phyloP scores from a whole-genome alignment of 2,888 invertebrate species.

The Melinopterus prodromus region DNA sequence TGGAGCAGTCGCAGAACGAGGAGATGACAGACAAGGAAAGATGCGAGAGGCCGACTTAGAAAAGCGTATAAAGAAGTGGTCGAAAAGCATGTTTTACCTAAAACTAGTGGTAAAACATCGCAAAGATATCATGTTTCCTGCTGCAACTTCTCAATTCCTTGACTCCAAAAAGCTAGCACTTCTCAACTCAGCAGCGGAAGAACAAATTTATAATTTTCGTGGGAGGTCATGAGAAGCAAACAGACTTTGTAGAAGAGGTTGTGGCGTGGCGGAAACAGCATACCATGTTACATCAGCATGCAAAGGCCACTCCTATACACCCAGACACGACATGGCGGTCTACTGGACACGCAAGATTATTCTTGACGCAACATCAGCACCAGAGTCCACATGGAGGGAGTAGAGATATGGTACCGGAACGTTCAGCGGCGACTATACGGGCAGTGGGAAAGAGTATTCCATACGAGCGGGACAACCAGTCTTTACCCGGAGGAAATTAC shows the following conservation, averaged over 20 bases:
- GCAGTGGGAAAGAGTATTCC: background rate
- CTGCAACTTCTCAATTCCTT: conserved; percentile 28
- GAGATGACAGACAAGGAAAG: too few species aligned
- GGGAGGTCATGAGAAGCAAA: background rate
- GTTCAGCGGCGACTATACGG: conserved; percentile 14
- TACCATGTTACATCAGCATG: conserved; percentile 44
- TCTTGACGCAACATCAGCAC: conserved; percentile 33
- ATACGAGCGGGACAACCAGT: too few species aligned
- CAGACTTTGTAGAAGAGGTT: conserved; percentile 36
- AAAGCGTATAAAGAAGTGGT: conserved; percentile 31
- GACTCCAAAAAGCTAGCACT: conserved; percentile 37
- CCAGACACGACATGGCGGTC: conserved; percentile 43
- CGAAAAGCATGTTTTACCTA: conserved; percentile 39
- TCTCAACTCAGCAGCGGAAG: conserved; percentile 41
- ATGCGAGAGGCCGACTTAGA: background rate
- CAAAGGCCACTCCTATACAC: conserved; percentile 35
- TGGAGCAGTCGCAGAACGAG: background rate
- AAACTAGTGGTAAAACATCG: conserved; percentile 30
- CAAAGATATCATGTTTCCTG: conserved; percentile 34
- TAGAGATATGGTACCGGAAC: conserved; percentile 34
- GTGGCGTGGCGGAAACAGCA: conserved; percentile 36
- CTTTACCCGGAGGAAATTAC: background rate
- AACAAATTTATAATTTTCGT: conserved; percentile 40
- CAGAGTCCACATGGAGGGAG: conserved; percentile 17
- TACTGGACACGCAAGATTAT: conserved; percentile 33